Evolutionary conservation across 2,797 vertebrate genomes (phyloP), one percentile per base, ranked within the genome.

Genomic region (Sebastes paucispinis): DNA sequence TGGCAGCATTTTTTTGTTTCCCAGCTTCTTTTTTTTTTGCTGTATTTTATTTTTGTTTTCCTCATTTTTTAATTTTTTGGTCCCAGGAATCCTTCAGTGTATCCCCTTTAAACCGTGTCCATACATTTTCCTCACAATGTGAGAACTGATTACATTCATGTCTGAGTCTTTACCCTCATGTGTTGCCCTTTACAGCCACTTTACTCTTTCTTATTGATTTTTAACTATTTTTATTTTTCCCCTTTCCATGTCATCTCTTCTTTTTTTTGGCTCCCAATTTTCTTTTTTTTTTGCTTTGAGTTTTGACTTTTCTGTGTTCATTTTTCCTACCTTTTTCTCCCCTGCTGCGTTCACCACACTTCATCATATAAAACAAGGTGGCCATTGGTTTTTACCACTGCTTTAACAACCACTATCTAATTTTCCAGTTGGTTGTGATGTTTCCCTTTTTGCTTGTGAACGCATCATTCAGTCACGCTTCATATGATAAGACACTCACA

Each of bases 1-100:
- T 92, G 93, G 91, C 90, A 82, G 88, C 82, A 68, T 87, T 91
- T 14, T 55, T 92, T 92, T 93, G 43, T 86, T 83, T 78, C 70
- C 80, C 73, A 75, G 80, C 77, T 43, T 43, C 36, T 88, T 90
- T 80, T 73, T 84, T 64, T 87, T 90, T 86, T 92, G 72, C 66
- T 87, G 36, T 81, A 50, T 91, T 86, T 84, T 71, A 54, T 54
- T 87, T 82, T 79, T 73, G 18, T 87, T 83, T 88, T 77, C 29
- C 34, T 70, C 55, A 75, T 85, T 81, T 88, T 81, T 75, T 32
- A 24, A 78, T 88, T 89, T 89, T 87, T 83, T 87, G 36, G 55
- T 84, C 82, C 82, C 86, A 87, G 87, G 83, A 90, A 77, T 86
- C 89, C 82, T 81, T 75, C 77, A 69, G 73, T 91, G 84, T 82